phyloP scores from a whole-genome alignment of 2,888 invertebrate genomes.

The Chymomyza procnemis region DNA sequence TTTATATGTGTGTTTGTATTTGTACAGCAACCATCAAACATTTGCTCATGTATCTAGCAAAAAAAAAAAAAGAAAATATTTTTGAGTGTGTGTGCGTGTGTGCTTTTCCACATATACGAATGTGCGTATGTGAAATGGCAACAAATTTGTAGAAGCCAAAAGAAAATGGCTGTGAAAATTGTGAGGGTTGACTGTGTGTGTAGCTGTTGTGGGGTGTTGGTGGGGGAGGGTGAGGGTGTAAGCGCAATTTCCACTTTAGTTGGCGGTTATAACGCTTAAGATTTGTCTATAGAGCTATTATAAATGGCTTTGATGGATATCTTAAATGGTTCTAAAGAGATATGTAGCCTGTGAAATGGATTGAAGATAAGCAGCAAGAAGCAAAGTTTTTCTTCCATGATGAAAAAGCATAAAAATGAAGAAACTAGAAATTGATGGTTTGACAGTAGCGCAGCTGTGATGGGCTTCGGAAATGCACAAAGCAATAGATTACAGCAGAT shows the following conservation, averaged over 20 bases:
- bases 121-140: slow-evolving; percentile 22
- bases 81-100: slow-evolving; percentile 9
- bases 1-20: slow-evolving; percentile 62
- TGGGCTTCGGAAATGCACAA: neutral
- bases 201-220: slow-evolving; percentile 8
- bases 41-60: slow-evolving; percentile 58
- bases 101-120: neutral
- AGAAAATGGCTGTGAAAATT: slow-evolving; percentile 61
- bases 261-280: slow-evolving; percentile 63
- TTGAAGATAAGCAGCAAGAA: slow-evolving; percentile 1
- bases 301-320: slow-evolving; percentile 60
- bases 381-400: neutral
- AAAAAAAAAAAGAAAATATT: slow-evolving; percentile 42
- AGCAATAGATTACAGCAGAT: neutral
- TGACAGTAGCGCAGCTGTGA: neutral
- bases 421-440: neutral
- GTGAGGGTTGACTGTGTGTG: slow-evolving; percentile 4
- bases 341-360: neutral
- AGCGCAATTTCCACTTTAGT: slow-evolving; percentile 58
- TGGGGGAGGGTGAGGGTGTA: slow-evolving; percentile 43
- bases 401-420: neutral
- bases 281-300: slow-evolving; percentile 47
- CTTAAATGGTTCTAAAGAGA: slow-evolving; percentile 52
- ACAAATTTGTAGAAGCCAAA: slow-evolving; percentile 61
- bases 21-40: slow-evolving; percentile 76